Evolutionary conservation across 2,888 invertebrate species (phyloP).

Genomic region (Aplocera efformata): DNA sequence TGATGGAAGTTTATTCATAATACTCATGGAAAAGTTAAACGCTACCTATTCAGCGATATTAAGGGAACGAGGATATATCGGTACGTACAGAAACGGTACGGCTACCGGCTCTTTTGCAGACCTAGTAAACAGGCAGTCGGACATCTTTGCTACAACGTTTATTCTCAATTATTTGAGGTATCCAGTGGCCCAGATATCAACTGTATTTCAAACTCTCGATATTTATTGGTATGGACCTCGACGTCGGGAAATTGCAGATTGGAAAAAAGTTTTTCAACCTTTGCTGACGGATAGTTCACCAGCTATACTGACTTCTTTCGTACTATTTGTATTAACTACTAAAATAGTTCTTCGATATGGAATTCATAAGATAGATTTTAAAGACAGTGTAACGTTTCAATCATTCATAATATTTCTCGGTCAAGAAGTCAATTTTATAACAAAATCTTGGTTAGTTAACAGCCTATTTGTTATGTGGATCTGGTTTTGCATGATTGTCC

Average conservation of each 20-base stretch:
- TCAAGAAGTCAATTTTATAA: constrained; percentile 39
- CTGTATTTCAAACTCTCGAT: constrained; percentile 33
- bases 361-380: constrained; percentile 15
- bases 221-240: constrained; percentile 50
- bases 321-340: constrained; percentile 14
- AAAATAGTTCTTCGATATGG: constrained; percentile 28
- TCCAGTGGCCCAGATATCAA: constrained; percentile 36
- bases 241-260: constrained; percentile 40
- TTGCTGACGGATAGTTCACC: constrained; percentile 40
- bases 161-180: constrained; percentile 37
- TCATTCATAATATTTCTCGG: constrained; percentile 50
- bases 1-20: constrained; percentile 38
- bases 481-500: constrained; percentile 55
- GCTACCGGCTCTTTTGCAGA: constrained; percentile 38
- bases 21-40: constrained; percentile 40
- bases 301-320: constrained; percentile 9
- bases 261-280: constrained; percentile 47
- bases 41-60: constrained; percentile 36
- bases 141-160: constrained; percentile 42
- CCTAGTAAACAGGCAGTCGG: constrained; percentile 37
- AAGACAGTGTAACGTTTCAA: constrained; percentile 31
- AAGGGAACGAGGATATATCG: constrained; percentile 27
- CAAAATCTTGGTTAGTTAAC: constrained; percentile 42
- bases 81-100: constrained; percentile 35
- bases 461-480: constrained; percentile 50